These are phyloP conservation scores for Odocoileus virginianus DNA, from an alignment of 2,113 vertebrate genomes.

Conservation along the genomic window DNA sequence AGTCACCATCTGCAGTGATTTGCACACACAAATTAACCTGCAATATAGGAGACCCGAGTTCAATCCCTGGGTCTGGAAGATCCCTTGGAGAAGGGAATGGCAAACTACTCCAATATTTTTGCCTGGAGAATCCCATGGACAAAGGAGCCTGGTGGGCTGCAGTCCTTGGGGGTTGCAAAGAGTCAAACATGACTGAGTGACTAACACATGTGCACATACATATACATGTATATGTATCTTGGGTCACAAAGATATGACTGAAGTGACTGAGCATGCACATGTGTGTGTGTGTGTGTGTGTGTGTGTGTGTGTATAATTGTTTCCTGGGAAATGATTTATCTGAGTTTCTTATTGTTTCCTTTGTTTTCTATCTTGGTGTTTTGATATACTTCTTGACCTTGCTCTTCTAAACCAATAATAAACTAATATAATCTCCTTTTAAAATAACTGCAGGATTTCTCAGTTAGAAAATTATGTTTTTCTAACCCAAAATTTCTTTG, in stretches of 20 bases:
- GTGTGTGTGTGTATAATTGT: not conserved
- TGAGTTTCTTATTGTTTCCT: not conserved
- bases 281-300: accelerated
- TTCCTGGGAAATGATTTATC: not conserved
- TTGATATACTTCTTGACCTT: not conserved
- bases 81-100: not conserved
- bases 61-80: not conserved
- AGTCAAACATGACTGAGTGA: not conserved
- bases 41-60: not conserved
- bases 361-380: not conserved
- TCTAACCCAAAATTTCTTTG: not conserved
- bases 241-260: not conserved
- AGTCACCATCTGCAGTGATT: too few species aligned
- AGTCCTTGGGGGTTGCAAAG: not conserved
- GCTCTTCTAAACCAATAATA: not conserved
- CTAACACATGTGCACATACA: not conserved
- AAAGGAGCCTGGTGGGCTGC: not conserved
- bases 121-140: not conserved
- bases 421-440: not conserved
- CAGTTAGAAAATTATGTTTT: not conserved
- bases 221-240: not conserved
- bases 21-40: not conserved
- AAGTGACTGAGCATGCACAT: not conserved
- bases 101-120: not conserved
- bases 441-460: not conserved